phyloP scores from a whole-genome alignment of 2,888 invertebrate species.

The Eucriotettix oculatus region DNA sequence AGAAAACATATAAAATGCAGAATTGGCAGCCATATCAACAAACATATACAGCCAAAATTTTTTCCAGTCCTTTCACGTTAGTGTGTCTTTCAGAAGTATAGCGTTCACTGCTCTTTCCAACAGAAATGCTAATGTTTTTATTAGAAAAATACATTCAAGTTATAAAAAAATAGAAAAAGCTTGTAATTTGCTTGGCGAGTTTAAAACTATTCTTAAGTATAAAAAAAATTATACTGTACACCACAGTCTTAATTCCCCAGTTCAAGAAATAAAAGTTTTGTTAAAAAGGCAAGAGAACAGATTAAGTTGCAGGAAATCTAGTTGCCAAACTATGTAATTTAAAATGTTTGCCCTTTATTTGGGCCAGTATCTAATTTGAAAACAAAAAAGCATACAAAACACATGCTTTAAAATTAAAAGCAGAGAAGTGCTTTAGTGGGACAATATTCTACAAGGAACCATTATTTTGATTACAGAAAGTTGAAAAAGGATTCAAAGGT shows the following conservation, averaged over 20 bases:
- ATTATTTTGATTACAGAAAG: too few relatives aligned
- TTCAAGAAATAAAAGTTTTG: conserved; percentile 10
- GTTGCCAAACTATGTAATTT: too few relatives aligned
- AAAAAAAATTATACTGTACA: conserved; percentile 12
- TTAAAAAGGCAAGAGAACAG: not conserved
- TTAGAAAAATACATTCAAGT: not conserved
- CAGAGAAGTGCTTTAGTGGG: too few relatives aligned
- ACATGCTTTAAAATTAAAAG: too few relatives aligned
- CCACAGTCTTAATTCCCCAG: conserved; percentile 15
- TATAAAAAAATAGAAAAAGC: not conserved
- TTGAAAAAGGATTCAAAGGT: too few relatives aligned
- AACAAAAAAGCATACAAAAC: too few relatives aligned
- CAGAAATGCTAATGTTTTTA: not conserved
- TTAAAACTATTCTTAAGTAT: conserved; percentile 5
- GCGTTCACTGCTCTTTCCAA: not conserved
- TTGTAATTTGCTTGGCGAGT: not conserved
- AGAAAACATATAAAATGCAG: conserved; percentile 13
- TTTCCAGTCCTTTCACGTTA: not conserved
- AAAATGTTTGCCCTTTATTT: too few relatives aligned
- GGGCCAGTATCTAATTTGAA: too few relatives aligned
- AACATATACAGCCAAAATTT: not conserved
- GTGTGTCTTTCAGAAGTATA: not conserved
- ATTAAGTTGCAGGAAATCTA: not conserved
- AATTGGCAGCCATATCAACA: conserved; percentile 11
- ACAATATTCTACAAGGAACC: too few relatives aligned